phyloP scores from a whole-genome alignment of 2,113 vertebrate genomes.

The Gobius niger region DNA sequence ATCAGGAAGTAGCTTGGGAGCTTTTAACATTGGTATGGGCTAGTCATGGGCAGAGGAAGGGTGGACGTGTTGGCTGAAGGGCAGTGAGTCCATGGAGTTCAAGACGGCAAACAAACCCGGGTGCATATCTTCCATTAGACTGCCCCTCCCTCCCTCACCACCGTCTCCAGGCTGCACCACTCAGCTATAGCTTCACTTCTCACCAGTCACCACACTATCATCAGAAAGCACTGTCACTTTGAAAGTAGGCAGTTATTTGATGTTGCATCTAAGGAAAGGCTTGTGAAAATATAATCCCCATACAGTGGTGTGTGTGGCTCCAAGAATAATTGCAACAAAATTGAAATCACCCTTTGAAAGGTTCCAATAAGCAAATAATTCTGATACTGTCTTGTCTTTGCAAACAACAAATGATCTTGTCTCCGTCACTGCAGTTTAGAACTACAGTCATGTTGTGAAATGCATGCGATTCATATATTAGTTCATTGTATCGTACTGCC shows the following conservation, averaged over 20 bases:
- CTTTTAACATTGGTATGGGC: neutral
- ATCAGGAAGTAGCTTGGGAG: neutral
- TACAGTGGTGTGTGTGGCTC: neutral
- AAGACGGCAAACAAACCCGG: slow-evolving; percentile 15
- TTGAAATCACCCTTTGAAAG: no score
- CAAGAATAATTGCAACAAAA: no score
- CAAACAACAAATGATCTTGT: neutral
- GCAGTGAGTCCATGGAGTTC: slow-evolving; percentile 4
- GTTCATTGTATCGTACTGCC: no score
- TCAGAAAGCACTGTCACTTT: slow-evolving; percentile 51
- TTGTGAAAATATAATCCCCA: slow-evolving; percentile 26
- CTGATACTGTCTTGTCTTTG: neutral
- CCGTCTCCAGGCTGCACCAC: slow-evolving; percentile 8
- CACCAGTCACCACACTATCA: slow-evolving; percentile 13
- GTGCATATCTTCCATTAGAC: slow-evolving; percentile 34
- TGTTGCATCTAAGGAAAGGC: slow-evolving; percentile 38
- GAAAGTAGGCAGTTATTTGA: slow-evolving; percentile 51
- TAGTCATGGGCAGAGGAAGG: slow-evolving; percentile 22
- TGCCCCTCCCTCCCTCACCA: slow-evolving; percentile 17
- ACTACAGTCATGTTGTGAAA: no score
- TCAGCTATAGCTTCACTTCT: slow-evolving; percentile 30
- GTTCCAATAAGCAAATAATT: no score
- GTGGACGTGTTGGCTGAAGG: neutral
- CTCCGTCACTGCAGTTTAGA: neutral
- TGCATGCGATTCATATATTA: no score